Evolutionary conservation across 2,888 invertebrate genomes (phyloP).

Genomic region (Micoletzkya japonica): DNA sequence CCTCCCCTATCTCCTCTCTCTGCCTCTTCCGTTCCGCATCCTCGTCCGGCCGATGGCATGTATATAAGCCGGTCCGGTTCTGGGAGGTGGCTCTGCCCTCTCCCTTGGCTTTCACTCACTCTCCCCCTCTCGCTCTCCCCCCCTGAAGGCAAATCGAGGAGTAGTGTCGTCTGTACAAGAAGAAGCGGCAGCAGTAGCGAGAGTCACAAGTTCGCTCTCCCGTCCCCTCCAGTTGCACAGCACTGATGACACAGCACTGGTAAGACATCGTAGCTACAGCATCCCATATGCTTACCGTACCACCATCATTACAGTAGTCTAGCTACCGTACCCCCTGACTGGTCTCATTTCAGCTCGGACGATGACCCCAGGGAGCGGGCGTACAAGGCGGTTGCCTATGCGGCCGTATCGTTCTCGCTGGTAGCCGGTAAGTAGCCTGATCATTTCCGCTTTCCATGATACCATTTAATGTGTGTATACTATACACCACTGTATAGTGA

Average conservation of each 20-base stretch:
- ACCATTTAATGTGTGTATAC: no score
- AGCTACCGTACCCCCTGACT: no score
- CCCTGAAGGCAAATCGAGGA: background rate
- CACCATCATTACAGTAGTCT: background rate
- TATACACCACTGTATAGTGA: no score
- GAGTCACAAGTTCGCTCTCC: background rate
- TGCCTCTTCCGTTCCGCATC: conserved; percentile 23
- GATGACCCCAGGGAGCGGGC: conserved; percentile 60
- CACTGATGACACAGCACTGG: background rate
- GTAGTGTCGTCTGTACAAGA: background rate
- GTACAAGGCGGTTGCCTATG: conserved; percentile 63
- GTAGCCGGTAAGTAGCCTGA: conserved; percentile 54
- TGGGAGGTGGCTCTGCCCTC: conserved; percentile 2
- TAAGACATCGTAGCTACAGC: background rate
- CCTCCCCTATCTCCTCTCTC: background rate
- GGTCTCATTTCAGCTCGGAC: conserved; percentile 14
- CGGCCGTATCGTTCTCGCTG: conserved; percentile 62
- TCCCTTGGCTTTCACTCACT: background rate
- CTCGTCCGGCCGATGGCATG: conserved; percentile 9
- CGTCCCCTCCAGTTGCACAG: background rate
- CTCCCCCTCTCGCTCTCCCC: background rate
- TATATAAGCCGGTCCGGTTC: conserved; percentile 26
- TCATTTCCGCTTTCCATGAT: no score
- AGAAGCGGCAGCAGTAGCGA: conserved; percentile 3
- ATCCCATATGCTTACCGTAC: background rate